phyloP scores from a whole-genome alignment of 2,797 vertebrate genomes.

The Eulemur albifrons region DNA sequence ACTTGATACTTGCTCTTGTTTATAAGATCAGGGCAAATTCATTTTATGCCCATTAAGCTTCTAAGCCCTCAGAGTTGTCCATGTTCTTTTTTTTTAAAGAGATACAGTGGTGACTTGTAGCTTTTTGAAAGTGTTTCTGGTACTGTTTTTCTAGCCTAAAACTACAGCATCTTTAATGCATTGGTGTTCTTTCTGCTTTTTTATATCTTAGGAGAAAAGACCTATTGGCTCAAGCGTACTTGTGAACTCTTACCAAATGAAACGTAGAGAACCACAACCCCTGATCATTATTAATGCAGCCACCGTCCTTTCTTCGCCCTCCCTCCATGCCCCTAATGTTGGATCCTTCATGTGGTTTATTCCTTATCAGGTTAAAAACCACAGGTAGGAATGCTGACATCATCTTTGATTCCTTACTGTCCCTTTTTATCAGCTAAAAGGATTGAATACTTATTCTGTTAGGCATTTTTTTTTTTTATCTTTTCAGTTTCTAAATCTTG shows the following conservation, averaged over 20 bases:
- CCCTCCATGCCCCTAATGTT: neutral
- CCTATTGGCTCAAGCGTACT: neutral
- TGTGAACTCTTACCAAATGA: neutral
- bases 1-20: slow-evolving; percentile 14
- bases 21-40: slow-evolving; percentile 36
- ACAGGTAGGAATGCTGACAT: neutral
- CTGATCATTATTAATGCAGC: neutral
- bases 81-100: neutral
- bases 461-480: neutral
- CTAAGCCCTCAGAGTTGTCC: neutral
- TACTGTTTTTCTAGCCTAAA: neutral
- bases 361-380: neutral
- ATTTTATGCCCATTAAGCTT: neutral
- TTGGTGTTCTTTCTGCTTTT: slow-evolving; percentile 7
- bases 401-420: neutral
- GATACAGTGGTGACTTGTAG: neutral
- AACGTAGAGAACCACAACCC: neutral
- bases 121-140: neutral
- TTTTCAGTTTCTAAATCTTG: slow-evolving; percentile 9
- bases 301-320: neutral
- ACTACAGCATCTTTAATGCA: neutral
- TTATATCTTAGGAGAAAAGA: neutral
- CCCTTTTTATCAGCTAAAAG: neutral
- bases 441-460: neutral
- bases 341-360: neutral